These are phyloP conservation scores for Lymantria dispar DNA, from an alignment of 2,888 invertebrate species.

Conservation along the genomic window DNA sequence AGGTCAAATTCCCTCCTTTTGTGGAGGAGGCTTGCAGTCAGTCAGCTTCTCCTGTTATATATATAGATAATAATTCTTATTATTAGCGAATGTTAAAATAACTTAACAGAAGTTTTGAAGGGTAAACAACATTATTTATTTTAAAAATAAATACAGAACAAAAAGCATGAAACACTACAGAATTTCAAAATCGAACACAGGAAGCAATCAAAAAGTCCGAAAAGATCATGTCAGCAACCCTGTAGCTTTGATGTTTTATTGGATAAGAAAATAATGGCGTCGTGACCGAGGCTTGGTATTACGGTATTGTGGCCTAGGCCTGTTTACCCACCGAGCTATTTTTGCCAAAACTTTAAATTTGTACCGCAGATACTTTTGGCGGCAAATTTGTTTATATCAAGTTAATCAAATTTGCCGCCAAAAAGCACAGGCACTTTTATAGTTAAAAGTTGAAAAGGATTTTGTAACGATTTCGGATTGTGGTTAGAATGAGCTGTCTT, in stretches of 20 bases:
- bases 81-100: too few species aligned
- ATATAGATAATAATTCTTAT: too few species aligned
- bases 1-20: too few species aligned
- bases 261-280: constrained; percentile 52
- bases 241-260: constrained; percentile 56
- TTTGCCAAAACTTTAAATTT: constrained; percentile 27
- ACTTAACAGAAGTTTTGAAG: too few species aligned
- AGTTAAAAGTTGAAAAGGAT: constrained; percentile 1
- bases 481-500: constrained; percentile 1
- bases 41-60: too few species aligned
- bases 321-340: constrained; percentile 15
- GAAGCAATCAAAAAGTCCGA: constrained; percentile 32
- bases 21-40: too few species aligned
- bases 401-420: too few species aligned
- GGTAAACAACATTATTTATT: too few species aligned
- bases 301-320: constrained; percentile 27
- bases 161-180: neutral
- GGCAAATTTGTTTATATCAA: neutral
- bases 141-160: neutral
- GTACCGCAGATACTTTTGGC: constrained; percentile 2
- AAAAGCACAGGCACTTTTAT: constrained; percentile 6
- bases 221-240: constrained; percentile 26
- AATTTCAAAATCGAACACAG: constrained; percentile 25
- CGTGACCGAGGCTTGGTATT: constrained; percentile 48
- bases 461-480: constrained; percentile 2